Conservation (phyloP, 2,888 invertebrate species). For the Platycnemis pennipes region DNA sequence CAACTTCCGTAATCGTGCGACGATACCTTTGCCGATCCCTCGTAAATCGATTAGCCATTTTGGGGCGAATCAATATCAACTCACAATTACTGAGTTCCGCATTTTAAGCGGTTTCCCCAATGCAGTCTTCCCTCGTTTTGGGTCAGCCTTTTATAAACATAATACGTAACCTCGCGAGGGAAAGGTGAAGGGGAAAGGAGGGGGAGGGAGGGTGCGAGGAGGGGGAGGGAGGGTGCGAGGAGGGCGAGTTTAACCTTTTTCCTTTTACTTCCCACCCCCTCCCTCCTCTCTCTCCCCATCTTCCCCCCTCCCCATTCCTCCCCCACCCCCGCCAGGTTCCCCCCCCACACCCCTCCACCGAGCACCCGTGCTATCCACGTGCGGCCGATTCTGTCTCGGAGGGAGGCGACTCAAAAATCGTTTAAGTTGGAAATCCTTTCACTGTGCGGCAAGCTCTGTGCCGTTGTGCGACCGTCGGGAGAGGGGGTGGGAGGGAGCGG, state of each 20-base stretch:
- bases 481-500: not conserved
- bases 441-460: not conserved
- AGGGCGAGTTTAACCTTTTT: not conserved
- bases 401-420: not conserved
- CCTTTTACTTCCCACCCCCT: not conserved
- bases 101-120: not conserved
- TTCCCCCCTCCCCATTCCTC: not conserved
- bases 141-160: conserved; percentile 8
- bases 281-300: no score
- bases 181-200: no score
- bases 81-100: conserved; percentile 17
- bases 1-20: not conserved
- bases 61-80: conserved; percentile 4
- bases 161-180: not conserved
- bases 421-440: conserved; percentile 13
- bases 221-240: not conserved
- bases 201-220: not conserved
- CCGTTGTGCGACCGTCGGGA: not conserved
- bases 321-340: not conserved
- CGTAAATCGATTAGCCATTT: not conserved
- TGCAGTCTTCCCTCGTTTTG: conserved; percentile 18
- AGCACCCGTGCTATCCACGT: conserved; percentile 9
- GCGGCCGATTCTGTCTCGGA: not conserved
- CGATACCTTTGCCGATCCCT: not conserved
- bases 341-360: not conserved